These are phyloP conservation scores for Ceratotherium simum DNA, from an alignment of 2,113 vertebrate genomes.

Conservation along the genomic window DNA sequence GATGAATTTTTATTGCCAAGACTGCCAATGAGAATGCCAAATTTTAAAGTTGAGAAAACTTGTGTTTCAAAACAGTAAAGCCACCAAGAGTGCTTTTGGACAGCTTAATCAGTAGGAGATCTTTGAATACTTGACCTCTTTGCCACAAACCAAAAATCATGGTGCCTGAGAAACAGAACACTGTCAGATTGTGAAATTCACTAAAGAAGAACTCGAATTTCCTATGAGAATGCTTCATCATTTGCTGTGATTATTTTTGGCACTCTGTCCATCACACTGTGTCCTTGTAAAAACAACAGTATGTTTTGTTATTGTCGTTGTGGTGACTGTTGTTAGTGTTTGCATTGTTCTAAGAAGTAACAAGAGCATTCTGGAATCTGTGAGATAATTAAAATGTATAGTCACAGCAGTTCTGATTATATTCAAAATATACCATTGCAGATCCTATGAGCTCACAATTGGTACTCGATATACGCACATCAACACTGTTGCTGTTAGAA, in stretches of 20 bases:
- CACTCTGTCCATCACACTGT: slow-evolving; percentile 73
- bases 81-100: slow-evolving; percentile 30
- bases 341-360: slow-evolving; percentile 56
- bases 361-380: slow-evolving; percentile 61
- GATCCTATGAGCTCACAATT: background rate
- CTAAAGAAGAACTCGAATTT: slow-evolving; percentile 60
- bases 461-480: background rate
- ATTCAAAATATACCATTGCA: background rate
- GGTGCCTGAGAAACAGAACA: slow-evolving; percentile 56
- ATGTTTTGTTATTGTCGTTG: background rate
- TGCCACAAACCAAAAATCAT: slow-evolving; percentile 60
- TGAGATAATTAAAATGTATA: slow-evolving; percentile 68
- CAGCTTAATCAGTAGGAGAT: slow-evolving; percentile 63
- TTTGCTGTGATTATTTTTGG: slow-evolving; percentile 82
- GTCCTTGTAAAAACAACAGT: slow-evolving; percentile 68
- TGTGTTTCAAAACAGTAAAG: slow-evolving; percentile 57
- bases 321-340: background rate
- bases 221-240: slow-evolving; percentile 46
- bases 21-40: slow-evolving; percentile 19
- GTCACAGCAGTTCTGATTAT: background rate
- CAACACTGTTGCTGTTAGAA: background rate
- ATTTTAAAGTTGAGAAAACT: slow-evolving; percentile 67
- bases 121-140: slow-evolving; percentile 72
- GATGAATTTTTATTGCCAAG: slow-evolving; percentile 61
- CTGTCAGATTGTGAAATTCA: slow-evolving; percentile 60